Evolutionary conservation across 2,113 vertebrate species (phyloP).

Genomic region (Pseudois nayaur): DNA sequence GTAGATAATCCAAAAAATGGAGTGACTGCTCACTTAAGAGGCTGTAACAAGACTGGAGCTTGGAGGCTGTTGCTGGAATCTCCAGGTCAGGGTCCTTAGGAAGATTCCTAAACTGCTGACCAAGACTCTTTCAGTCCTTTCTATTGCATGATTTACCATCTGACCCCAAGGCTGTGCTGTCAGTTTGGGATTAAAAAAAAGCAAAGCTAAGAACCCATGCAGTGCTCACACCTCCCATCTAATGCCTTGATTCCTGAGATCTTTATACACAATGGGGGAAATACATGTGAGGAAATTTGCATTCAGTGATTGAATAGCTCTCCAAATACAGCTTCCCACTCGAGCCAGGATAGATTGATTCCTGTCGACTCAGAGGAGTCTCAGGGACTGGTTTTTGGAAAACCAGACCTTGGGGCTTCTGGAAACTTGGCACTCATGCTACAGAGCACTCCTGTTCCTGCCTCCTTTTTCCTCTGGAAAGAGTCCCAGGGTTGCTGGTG

Average conservation of each 20-base stretch:
- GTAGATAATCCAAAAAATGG: background rate
- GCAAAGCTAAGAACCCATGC: background rate
- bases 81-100: background rate
- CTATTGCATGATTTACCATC: background rate
- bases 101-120: background rate
- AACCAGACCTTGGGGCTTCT: background rate
- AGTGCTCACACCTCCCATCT: background rate
- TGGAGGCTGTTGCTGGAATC: background rate
- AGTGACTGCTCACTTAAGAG: background rate
- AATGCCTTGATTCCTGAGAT: background rate
- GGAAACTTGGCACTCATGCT: background rate
- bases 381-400: background rate
- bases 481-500: background rate
- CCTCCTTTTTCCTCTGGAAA: background rate
- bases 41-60: background rate
- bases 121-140: background rate
- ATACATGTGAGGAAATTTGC: background rate
- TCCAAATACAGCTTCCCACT: background rate
- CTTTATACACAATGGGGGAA: background rate
- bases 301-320: background rate
- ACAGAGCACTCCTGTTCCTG: background rate
- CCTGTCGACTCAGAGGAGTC: background rate
- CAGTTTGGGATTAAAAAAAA: background rate
- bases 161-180: background rate
- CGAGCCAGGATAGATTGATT: background rate